Evolutionary conservation across 1,140 invertebrate genomes (phyloP), one percentile per base, ranked within the genome.

Genomic region (Philotrypesis tridentata): DNA sequence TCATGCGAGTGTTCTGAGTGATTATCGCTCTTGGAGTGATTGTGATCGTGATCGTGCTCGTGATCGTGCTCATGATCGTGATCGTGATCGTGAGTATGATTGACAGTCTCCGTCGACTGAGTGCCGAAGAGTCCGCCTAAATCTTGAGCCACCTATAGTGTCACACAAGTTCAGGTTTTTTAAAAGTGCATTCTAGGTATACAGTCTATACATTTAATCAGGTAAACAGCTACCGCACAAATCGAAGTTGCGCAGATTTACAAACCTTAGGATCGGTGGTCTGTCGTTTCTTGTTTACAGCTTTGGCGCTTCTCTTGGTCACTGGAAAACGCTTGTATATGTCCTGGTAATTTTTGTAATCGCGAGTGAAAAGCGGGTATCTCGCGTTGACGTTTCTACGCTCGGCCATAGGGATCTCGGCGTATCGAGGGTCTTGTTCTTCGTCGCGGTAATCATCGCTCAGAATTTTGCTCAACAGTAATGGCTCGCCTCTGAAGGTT

Each of bases 291-390:
- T 73, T 80, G 68, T 75, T 86, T 3, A 87, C 68, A 0, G 87
- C 78, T 82, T 89, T 89, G 0, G 89, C 85, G 48, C 90, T 91
- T 43, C 90, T 88, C 72, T 91, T 91, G 5, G 89, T 84, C 0
- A 91, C 82, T 0, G 89, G 87, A 71, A 87, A 90, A 11, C 89
- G 85, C 43, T 91, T 91, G n/a, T 88, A 84, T 0, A 90, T 73
- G n/a, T 86, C 87, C 8, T 80, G 78, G 33, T 90, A 90, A 14
- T 25, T 87, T 2, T 83, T 75, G 29, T 87, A 85, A 1, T 90
- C 87, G 0, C 85, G 87, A 7, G 86, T 89, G 37, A 80, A 80
- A 1, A 89, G 25, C 0, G 90, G 89, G 78, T 87, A 90, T 23
- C 89, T 83, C 3, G 81, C 86, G 31, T 91, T 91, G 0, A 91